Evolutionary conservation across 2,888 invertebrate species (phyloP), one percentile per base, ranked within the genome.

Genomic region (Seira musarum): DNA sequence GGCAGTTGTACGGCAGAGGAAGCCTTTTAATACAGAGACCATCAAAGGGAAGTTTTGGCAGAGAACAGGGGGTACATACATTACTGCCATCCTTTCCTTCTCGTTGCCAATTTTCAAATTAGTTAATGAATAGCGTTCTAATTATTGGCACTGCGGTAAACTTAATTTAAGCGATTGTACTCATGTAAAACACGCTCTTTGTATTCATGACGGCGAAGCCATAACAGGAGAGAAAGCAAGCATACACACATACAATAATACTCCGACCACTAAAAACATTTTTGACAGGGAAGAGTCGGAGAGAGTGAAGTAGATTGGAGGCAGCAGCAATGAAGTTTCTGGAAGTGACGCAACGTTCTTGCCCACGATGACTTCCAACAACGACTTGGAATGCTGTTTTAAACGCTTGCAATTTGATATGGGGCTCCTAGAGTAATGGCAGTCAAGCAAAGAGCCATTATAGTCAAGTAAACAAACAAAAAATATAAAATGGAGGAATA

Each of bases 111-210:
- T 8, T 60, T 60, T n/a, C 60, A 60, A 60, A 60, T 60, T 60
- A 60, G 60, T 60, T 60, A 60, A 60, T 60, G 60, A 60, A 60
- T 60, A 60, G 60, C 60, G 22, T 60, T 60, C 15, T 60, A 60
- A 60, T 60, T 60, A 22, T 60, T 60, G 60, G 21, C 60, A 60
- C 21, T 60, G 60, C 19, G 60, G 60, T 60, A 60, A 60, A 60
- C 49, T 49, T 49, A 49, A 49, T 49, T 49, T 49, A 30, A 49
- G 49, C 49, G 49, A 49, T 49, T n/a, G 49, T 13, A 49, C 2
- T 49, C 49, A n/a, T 49, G 17, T 49, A 49, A 49, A 49, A n/a
- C 49, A 49, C 15, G 13, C 49, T n/a, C 49, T 49, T 49, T 49
- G 49, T 49, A 49, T 49, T 49, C 49, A 49, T 3, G 15, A 49